Evolutionary conservation across 2,888 invertebrate genomes (phyloP), one percentile per base, ranked within the genome.

Genomic region (Lasius fuliginosus): DNA sequence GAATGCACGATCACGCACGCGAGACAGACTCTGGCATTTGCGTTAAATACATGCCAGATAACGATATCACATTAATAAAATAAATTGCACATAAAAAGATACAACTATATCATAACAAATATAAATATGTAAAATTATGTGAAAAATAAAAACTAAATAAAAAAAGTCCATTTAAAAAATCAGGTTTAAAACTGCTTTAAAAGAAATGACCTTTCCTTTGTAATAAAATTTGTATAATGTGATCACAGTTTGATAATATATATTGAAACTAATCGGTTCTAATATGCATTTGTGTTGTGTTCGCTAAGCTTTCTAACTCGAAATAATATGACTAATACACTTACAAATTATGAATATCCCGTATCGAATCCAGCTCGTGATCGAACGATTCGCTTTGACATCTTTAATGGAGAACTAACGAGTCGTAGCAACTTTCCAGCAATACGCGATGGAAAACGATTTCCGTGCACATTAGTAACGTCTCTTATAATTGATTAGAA

Each of bases 371-470:
- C 46, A 65, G 4, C 46, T 64, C 75, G 46, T 75, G 46, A 75
- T 46, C 65, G 33, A 9, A 64, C 65, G 64, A 75, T 75, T 64
- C 15, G 46, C 75, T 75, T 33, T 46, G 75, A 33, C 46, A 64
- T 75, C 65, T 75, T 75, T 75, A 75, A 75, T 46, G 75, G 75
- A 75, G 46, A 75, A 75, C 65, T 75, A 75, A 75, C 65, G 65
- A 75, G 75, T 75, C 46, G 42, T 64, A 12, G 42, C n/a, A 27
- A 62, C 42, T 46, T 64, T 75, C 33, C 75, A 75, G 65, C 46
- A 30, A 49, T 49, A 30, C 18, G 46, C 49, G 65, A 75, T 75
- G 65, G 75, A 64, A 75, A 65, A 75, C 33, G 74, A 46, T 64
- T 64, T 64, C 65, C 46, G 33, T 65, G 23, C 46, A 6, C 75